These are phyloP conservation scores for Steinernema khuongi DNA, from an alignment of 1,140 invertebrate species.

Conservation along the genomic window DNA sequence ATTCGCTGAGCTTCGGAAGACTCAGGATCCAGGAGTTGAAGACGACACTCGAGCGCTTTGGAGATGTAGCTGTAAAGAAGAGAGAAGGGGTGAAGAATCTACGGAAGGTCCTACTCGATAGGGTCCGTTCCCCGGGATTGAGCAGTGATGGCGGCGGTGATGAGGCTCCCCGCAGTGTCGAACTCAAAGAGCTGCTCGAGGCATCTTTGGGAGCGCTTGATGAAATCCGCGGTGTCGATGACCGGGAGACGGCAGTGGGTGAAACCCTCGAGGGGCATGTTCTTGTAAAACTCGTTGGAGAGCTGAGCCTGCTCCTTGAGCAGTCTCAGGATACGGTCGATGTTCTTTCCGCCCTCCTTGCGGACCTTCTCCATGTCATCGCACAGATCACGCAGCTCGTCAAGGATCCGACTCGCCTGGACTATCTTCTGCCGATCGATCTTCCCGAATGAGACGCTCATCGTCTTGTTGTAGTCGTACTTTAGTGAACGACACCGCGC, in stretches of 20 bases:
- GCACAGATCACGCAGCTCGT: slow-evolving; percentile 20
- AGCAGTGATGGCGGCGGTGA: slow-evolving; percentile 60
- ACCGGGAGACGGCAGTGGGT: slow-evolving; percentile 60
- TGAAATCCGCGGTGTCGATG: slow-evolving; percentile 51
- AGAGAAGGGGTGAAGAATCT: neutral
- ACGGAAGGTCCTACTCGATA: neutral
- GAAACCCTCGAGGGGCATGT: slow-evolving; percentile 61
- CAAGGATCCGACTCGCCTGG: slow-evolving; percentile 55
- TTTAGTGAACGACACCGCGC: slow-evolving; percentile 5
- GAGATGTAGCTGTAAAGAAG: slow-evolving; percentile 25
- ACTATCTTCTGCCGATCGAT: slow-evolving; percentile 57
- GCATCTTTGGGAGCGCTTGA: slow-evolving; percentile 55
- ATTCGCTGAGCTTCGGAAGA: slow-evolving; percentile 26
- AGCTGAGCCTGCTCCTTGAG: slow-evolving; percentile 46
- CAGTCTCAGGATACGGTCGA: neutral
- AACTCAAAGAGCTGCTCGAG: slow-evolving; percentile 60
- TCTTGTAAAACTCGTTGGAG: slow-evolving; percentile 62
- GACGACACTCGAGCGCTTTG: slow-evolving; percentile 30
- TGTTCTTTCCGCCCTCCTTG: neutral
- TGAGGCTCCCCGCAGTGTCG: slow-evolving; percentile 59
- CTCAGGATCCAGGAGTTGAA: slow-evolving; percentile 25
- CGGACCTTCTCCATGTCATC: neutral
- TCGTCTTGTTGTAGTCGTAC: neutral
- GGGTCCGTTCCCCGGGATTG: slow-evolving; percentile 34
- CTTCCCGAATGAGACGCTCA: slow-evolving; percentile 55